Evolutionary conservation across 2,888 invertebrate genomes (phyloP).

Genomic region (Drosophila antonietae): DNA sequence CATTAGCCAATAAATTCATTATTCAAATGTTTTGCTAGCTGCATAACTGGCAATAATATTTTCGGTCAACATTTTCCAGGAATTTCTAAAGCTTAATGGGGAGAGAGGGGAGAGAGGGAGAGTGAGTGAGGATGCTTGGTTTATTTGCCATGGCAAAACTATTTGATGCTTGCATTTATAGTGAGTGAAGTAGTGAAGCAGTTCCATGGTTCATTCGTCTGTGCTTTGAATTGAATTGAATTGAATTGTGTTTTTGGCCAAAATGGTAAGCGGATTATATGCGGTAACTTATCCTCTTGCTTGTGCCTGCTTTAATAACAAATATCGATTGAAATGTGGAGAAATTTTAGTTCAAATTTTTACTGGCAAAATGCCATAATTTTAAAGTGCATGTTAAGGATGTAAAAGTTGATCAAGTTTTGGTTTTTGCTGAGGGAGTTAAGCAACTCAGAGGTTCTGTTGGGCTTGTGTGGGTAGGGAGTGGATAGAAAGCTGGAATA

Average conservation of each 20-base stretch:
- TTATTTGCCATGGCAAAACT: slow-evolving; percentile 31
- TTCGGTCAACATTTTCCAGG: slow-evolving; percentile 15
- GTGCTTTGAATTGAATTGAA: slow-evolving; percentile 1
- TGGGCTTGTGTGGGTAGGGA: neutral
- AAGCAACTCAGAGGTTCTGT: neutral
- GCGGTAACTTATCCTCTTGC: slow-evolving; percentile 9
- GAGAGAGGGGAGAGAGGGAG: neutral
- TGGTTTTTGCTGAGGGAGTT: neutral
- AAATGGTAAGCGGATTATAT: slow-evolving; percentile 19
- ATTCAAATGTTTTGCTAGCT: slow-evolving; percentile 57
- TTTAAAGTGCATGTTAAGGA: neutral
- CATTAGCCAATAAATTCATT: slow-evolving; percentile 59
- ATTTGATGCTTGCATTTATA: slow-evolving; percentile 21
- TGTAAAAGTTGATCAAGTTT: neutral
- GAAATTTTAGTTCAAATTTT: neutral
- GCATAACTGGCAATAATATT: slow-evolving; percentile 42
- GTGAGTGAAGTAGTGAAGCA: neutral
- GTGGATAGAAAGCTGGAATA: neutral
- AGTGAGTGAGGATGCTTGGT: neutral
- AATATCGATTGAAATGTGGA: neutral
- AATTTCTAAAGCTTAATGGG: slow-evolving; percentile 31
- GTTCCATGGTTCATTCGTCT: neutral
- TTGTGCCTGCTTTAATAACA: neutral
- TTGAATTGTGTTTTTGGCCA: neutral
- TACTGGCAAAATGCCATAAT: neutral